A percentile compares a stretch with the other conserved stretches of the same genome.
phyloP scores from a whole-genome alignment of 2,888 invertebrate genomes.

The Scaptomyza parva region DNA sequence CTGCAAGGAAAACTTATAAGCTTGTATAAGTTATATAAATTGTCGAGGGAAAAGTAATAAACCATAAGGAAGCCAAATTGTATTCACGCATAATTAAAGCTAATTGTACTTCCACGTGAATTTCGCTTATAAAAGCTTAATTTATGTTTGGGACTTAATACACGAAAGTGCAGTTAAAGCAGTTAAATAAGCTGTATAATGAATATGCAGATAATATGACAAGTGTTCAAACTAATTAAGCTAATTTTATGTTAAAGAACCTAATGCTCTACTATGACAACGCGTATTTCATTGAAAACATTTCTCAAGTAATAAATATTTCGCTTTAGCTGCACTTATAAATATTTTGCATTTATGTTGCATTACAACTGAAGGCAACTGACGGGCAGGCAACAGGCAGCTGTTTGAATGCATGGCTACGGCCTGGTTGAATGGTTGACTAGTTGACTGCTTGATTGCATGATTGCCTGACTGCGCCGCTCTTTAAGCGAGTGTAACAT shows the following conservation, averaged over 20 bases:
- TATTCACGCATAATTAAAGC: background rate
- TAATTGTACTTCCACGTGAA: background rate
- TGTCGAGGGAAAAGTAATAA: background rate
- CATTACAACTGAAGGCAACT: background rate
- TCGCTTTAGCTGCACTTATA: background rate
- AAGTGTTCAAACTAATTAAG: background rate
- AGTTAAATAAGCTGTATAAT: no score
- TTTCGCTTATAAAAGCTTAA: background rate
- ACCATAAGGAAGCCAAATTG: no score
- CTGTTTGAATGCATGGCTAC: conserved; percentile 7
- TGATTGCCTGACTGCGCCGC: conserved; percentile 21
- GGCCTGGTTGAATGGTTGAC: conserved; percentile 10
- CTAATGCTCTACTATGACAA: background rate
- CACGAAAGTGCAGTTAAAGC: no score
- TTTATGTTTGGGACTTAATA: no score
- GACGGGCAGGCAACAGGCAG: conserved; percentile 15
- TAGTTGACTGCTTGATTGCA: conserved; percentile 11
- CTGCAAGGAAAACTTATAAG: no score
- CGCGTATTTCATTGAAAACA: background rate
- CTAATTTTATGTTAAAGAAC: background rate
- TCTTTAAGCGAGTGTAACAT: conserved; percentile 30
- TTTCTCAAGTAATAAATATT: background rate
- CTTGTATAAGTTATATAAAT: no score
- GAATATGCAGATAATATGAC: background rate
- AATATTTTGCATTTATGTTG: conserved; percentile 7